A percentile compares a stretch with the other conserved stretches of the same genome.
phyloP scores from a whole-genome alignment of 2,113 vertebrate species.

The Anthoscopus minutus region DNA sequence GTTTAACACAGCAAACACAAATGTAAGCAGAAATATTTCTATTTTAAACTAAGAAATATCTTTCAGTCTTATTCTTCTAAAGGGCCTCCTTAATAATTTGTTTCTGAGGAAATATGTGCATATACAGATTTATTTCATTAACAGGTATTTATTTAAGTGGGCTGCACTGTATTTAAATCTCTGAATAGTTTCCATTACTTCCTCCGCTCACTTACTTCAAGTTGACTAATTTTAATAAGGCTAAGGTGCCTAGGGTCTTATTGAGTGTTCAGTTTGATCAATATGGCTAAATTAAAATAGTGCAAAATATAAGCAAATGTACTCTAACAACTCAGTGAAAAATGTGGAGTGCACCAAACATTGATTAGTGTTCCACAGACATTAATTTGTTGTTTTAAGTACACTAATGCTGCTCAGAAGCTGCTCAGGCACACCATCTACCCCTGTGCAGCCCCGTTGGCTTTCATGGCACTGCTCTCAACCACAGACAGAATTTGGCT shows the following conservation, averaged over 20 bases:
- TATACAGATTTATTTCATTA: constrained; percentile 78
- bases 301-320: constrained; percentile 81
- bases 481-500: background rate
- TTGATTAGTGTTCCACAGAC: constrained; percentile 65
- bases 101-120: constrained; percentile 68
- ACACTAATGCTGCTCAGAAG: constrained; percentile 22
- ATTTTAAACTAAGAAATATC: constrained; percentile 23
- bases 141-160: constrained; percentile 79
- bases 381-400: constrained; percentile 33
- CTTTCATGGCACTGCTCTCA: background rate
- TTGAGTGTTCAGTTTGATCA: constrained; percentile 80
- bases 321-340: constrained; percentile 79
- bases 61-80: constrained; percentile 41
- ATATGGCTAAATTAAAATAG: constrained; percentile 81
- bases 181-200: constrained; percentile 76
- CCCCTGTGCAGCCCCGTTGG: background rate
- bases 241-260: constrained; percentile 79
- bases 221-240: constrained; percentile 84
- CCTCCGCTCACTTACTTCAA: constrained; percentile 72
- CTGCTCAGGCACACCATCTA: background rate
- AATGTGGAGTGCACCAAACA: constrained; percentile 66
- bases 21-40: background rate
- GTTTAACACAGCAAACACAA: constrained; percentile 15
- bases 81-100: constrained; percentile 60
- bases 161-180: constrained; percentile 73